Percentiles rank a stretch among this genome's conserved stretches.
These are phyloP conservation scores for Salvator merianae DNA, from an alignment of 2,113 vertebrate species.

Conservation along the genomic window DNA sequence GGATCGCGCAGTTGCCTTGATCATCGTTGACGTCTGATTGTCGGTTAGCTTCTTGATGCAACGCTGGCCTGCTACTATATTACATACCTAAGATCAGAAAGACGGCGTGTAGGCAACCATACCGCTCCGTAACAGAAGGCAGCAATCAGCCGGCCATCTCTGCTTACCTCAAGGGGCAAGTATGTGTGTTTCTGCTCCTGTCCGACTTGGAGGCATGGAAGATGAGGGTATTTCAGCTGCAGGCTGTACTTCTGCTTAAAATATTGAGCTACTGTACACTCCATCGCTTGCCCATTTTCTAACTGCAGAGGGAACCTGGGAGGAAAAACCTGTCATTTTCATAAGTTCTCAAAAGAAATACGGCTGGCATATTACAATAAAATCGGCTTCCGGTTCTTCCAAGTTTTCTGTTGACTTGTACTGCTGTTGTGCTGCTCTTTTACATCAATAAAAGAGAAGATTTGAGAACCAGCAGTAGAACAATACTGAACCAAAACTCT, in stretches of 20 bases:
- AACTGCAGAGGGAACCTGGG: constrained; percentile 95
- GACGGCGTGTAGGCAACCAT: background rate
- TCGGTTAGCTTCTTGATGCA: constrained; percentile 99
- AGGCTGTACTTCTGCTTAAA: constrained; percentile 99
- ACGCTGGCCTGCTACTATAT: constrained; percentile 96
- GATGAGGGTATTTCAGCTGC: constrained; percentile 96
- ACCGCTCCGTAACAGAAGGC: accelerated
- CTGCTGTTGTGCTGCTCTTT: background rate
- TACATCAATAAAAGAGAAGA: background rate
- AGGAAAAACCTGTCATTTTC: constrained; percentile 44
- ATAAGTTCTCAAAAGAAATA: constrained; percentile 30
- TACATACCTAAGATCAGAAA: constrained; percentile 85
- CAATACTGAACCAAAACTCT: background rate
- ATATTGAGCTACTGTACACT: constrained; percentile 98
- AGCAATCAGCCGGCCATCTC: accelerated
- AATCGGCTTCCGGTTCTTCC: constrained; percentile 11
- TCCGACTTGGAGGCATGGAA: constrained; percentile 97
- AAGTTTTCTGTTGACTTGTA: background rate
- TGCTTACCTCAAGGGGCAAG: constrained; percentile 92
- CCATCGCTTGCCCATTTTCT: constrained; percentile 98
- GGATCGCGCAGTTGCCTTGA: constrained; percentile 96
- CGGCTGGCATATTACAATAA: constrained; percentile 4
- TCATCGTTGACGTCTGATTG: constrained; percentile 99
- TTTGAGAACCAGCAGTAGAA: too few species aligned
- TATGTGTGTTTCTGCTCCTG: constrained; percentile 99